Conservation (phyloP, 2,888 invertebrate species). For the Xestia xanthographa region DNA sequence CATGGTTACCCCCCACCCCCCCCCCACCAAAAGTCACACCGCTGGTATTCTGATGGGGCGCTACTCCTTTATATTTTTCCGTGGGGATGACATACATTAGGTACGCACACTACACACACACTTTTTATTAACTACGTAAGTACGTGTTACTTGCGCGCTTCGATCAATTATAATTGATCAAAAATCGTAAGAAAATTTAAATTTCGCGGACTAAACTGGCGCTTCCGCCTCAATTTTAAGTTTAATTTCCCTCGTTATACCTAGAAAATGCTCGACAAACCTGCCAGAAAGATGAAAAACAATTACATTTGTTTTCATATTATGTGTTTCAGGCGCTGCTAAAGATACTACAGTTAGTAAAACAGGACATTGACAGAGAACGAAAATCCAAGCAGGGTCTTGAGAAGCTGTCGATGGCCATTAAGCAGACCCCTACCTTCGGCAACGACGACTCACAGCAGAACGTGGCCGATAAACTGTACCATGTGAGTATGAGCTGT, state of each 20-base stretch:
- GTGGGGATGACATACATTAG: too few species aligned
- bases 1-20: not conserved
- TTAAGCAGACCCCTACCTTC: slow-evolving; percentile 96
- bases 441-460: slow-evolving; percentile 97
- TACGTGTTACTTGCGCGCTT: too few species aligned
- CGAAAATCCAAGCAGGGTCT: slow-evolving; percentile 96
- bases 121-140: too few species aligned
- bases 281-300: not conserved
- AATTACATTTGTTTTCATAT: not conserved
- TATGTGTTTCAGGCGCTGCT: slow-evolving; percentile 92
- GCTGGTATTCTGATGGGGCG: too few species aligned
- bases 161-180: too few species aligned
- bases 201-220: too few species aligned
- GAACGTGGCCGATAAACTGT: slow-evolving; percentile 97
- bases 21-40: not conserved
- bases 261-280: not conserved
- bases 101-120: too few species aligned
- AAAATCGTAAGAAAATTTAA: too few species aligned
- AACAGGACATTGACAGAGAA: slow-evolving; percentile 97
- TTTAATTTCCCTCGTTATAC: not conserved
- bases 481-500: slow-evolving; percentile 83
- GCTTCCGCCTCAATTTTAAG: too few species aligned
- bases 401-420: slow-evolving; percentile 96
- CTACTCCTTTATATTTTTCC: too few species aligned
- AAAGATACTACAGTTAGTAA: slow-evolving; percentile 95